phyloP scores from a whole-genome alignment of 2,113 vertebrate species.

The Trichechus manatus region DNA sequence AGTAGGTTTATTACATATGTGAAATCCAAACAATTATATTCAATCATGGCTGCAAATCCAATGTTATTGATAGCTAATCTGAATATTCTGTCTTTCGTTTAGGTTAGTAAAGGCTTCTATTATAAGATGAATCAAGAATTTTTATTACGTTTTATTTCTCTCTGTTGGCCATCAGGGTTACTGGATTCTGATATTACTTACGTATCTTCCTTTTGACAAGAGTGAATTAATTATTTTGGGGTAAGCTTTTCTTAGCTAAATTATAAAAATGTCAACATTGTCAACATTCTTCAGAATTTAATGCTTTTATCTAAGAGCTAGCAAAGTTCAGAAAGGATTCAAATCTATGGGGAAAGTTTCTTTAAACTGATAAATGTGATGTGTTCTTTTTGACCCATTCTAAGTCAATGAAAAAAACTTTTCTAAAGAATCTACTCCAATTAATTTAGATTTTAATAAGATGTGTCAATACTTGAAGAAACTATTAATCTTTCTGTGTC shows the following conservation, averaged over 20 bases:
- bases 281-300: neutral
- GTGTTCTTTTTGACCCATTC: slow-evolving; percentile 39
- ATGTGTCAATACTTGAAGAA: neutral
- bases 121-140: slow-evolving; percentile 47
- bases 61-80: neutral
- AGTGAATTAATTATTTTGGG: slow-evolving; percentile 27
- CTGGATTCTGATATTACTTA: slow-evolving; percentile 20
- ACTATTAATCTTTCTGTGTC: slow-evolving; percentile 15
- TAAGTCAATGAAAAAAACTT: slow-evolving; percentile 12
- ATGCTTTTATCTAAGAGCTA: slow-evolving; percentile 46
- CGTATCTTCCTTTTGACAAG: slow-evolving; percentile 46
- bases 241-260: slow-evolving; percentile 49
- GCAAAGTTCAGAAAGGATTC: slow-evolving; percentile 27
- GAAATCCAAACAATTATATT: neutral
- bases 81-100: slow-evolving; percentile 31
- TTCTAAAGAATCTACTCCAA: neutral
- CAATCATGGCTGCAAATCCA: neutral
- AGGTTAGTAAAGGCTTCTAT: neutral
- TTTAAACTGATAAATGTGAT: neutral
- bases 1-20: neutral
- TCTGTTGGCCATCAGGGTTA: slow-evolving; percentile 25
- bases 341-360: neutral
- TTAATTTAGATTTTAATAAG: slow-evolving; percentile 32
- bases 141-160: slow-evolving; percentile 49
- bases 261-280: slow-evolving; percentile 38